These are phyloP conservation scores for Siphlonurus alternatus DNA, from an alignment of 2,888 invertebrate genomes.

Conservation along the genomic window DNA sequence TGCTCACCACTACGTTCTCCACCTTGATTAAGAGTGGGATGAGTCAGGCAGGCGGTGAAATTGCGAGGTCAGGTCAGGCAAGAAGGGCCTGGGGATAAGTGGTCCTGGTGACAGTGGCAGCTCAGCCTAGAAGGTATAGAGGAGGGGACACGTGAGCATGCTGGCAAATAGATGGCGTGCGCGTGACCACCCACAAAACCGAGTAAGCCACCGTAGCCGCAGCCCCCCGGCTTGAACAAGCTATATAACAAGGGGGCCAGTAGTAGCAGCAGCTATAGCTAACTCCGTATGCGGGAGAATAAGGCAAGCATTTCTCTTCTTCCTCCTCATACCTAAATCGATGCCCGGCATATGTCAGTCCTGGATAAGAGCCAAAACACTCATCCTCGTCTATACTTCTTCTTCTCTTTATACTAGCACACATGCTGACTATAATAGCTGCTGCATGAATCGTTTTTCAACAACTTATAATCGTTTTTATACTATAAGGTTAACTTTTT, in stretches of 20 bases:
- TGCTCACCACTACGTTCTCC: no score
- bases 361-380: not conserved
- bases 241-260: no score
- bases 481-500: no score
- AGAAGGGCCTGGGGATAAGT: not conserved
- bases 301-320: no score
- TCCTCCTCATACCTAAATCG: not conserved
- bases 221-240: no score
- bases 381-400: not conserved
- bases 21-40: not conserved
- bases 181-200: not conserved
- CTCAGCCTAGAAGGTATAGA: no score
- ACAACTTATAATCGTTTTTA: not conserved
- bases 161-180: not conserved
- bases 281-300: not conserved
- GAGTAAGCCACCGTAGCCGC: no score
- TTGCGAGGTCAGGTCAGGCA: not conserved
- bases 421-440: not conserved
- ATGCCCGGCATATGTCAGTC: not conserved
- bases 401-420: no score
- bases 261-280: no score
- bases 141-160: not conserved
- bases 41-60: not conserved
- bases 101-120: no score
- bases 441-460: not conserved